phyloP scores from a whole-genome alignment of 2,113 vertebrate species.

The Chloebia gouldiae region DNA sequence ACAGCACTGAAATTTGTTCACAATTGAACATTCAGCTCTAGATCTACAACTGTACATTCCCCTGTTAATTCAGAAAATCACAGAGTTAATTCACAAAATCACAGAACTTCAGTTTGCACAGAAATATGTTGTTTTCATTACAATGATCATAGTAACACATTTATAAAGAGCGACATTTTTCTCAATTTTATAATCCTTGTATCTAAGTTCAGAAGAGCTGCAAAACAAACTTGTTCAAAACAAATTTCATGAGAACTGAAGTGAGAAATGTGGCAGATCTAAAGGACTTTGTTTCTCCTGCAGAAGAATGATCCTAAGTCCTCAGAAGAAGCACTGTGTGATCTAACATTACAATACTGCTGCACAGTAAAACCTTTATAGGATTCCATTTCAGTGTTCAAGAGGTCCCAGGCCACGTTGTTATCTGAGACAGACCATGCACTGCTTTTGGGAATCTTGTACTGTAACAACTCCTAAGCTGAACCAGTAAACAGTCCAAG shows the following conservation, averaged over 20 bases:
- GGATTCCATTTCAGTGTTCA: neutral
- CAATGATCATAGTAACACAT: neutral
- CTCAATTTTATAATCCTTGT: neutral
- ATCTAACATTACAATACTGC: neutral
- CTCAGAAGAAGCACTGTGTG: neutral
- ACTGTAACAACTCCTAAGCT: neutral
- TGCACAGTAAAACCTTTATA: neutral
- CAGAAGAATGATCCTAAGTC: neutral
- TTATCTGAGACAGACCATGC: neutral
- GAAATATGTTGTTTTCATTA: neutral
- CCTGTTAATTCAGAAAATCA: too few species aligned
- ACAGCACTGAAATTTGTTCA: neutral
- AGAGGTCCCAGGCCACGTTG: neutral
- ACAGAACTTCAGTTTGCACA: neutral
- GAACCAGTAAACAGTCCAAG: neutral
- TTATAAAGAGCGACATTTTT: neutral
- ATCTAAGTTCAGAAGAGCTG: neutral
- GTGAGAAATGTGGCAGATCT: neutral
- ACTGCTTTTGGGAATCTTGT: neutral
- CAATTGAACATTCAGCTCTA: neutral
- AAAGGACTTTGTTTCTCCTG: neutral
- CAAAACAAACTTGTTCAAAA: neutral
- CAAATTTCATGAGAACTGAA: neutral
- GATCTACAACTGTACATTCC: neutral
- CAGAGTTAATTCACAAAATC: too few species aligned